Evolutionary conservation across 2,113 vertebrate species (phyloP), one percentile per base, ranked within the genome.

Genomic region (Colaptes auratus): DNA sequence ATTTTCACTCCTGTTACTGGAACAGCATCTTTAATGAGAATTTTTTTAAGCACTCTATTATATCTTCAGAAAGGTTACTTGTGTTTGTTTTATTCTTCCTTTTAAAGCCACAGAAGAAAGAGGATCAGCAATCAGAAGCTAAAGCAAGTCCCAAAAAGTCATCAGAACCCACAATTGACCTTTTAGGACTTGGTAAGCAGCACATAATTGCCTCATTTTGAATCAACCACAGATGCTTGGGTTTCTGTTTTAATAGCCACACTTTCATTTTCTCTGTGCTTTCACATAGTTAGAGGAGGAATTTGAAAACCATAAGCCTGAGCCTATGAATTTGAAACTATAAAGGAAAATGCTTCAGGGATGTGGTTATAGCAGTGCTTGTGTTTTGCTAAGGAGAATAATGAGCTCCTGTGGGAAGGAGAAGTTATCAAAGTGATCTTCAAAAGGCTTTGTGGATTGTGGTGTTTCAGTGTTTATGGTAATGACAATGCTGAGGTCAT

Each of bases 121-220:
- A 99, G 60, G 99, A 99, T 86, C 96, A 98, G 69, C 98, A 98
- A 82, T 88, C 97, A 52, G 99, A 99, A 60, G 89, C 97, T 92
- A 98, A 98, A 97, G 95, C 97, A 95, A 99, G 98, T 96, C 98
- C 98, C 33, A 98, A 98, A 97, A 99, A 98, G 92, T 95, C 96
- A 85, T 92, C 96, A 52, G 99, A 99, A 95, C 96, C 98, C 15
- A 98, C 98, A 59, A 98, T 99, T 94, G 99, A 99, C 97, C 98
- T 99, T 83, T 98, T 99, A 96, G 98, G 99, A 95, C 98, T 99
- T 60, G 99, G 99, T 99, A 98, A 99, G 99, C 97, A 96, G 58
- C 94, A 71, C 42, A 52, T 84, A 85, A 83, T 88, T 78, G 46
- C 60, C 39, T 65, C 15, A 3, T 70, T 91, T 95, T 56, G n/a